phyloP scores from a whole-genome alignment of 2,888 invertebrate species.

The Orchestes rusci region DNA sequence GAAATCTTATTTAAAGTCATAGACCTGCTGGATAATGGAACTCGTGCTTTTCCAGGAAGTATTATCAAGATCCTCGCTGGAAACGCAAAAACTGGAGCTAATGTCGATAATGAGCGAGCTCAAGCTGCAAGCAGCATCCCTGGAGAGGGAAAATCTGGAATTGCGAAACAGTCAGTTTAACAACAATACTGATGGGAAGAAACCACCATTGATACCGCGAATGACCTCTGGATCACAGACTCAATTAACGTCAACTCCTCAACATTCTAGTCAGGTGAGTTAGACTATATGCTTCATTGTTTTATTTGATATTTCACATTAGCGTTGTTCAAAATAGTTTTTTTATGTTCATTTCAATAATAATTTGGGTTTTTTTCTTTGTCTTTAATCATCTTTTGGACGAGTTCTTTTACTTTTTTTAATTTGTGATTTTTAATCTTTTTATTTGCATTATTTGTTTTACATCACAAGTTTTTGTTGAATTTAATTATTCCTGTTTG shows the following conservation, averaged over 20 bases:
- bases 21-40: neutral
- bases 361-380: no score
- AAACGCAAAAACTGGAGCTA: constrained; percentile 91
- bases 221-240: constrained; percentile 40
- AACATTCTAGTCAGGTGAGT: constrained; percentile 39
- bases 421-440: no score
- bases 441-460: no score
- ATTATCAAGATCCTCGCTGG: constrained; percentile 78
- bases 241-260: constrained; percentile 42
- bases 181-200: constrained; percentile 35
- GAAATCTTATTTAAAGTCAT: neutral
- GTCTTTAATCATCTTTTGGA: no score
- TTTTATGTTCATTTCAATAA: no score
- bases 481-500: no score
- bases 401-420: no score
- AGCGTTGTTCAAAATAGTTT: no score
- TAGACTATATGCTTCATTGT: no score
- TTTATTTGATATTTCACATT: no score
- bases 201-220: constrained; percentile 38
- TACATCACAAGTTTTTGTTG: no score
- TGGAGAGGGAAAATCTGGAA: constrained; percentile 83
- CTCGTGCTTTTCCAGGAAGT: constrained; percentile 57
- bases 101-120: constrained; percentile 89
- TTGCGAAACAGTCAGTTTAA: constrained; percentile 50
- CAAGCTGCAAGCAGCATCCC: constrained; percentile 75